Conservation (phyloP, 2,888 invertebrate species). For the Megalurothrips usitatus region DNA sequence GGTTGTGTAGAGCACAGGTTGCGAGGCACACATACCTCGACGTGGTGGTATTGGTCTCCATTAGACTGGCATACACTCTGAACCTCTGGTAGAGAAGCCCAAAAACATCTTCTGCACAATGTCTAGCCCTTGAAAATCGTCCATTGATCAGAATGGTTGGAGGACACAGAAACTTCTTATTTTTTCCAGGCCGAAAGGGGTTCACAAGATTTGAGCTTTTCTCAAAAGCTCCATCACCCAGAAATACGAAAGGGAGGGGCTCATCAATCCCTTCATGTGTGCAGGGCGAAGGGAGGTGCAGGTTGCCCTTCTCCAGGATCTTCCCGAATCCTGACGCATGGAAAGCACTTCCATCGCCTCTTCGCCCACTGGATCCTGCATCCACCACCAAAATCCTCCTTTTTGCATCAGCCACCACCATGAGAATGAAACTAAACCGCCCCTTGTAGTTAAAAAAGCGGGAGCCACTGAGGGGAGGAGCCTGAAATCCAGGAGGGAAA, state of each 20-base stretch:
- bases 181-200: not conserved
- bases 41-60: too few relatives aligned
- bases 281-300: not conserved
- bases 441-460: not conserved
- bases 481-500: not conserved
- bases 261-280: not conserved
- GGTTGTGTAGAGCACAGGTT: not conserved
- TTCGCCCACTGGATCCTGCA: not conserved
- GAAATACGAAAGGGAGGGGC: not conserved
- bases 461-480: not conserved
- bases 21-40: not conserved
- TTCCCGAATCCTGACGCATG: not conserved
- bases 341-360: not conserved
- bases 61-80: not conserved
- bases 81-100: not conserved
- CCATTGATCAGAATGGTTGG: not conserved
- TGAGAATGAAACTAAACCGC: not conserved
- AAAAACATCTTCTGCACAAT: not conserved
- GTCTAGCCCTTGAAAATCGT: not conserved
- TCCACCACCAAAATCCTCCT: not conserved
- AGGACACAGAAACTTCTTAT: not conserved
- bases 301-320: not conserved
- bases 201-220: not conserved
- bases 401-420: not conserved
- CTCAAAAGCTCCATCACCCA: not conserved